Evolutionary conservation across 2,113 vertebrate genomes (phyloP).

Genomic region (Plecotus auritus): DNA sequence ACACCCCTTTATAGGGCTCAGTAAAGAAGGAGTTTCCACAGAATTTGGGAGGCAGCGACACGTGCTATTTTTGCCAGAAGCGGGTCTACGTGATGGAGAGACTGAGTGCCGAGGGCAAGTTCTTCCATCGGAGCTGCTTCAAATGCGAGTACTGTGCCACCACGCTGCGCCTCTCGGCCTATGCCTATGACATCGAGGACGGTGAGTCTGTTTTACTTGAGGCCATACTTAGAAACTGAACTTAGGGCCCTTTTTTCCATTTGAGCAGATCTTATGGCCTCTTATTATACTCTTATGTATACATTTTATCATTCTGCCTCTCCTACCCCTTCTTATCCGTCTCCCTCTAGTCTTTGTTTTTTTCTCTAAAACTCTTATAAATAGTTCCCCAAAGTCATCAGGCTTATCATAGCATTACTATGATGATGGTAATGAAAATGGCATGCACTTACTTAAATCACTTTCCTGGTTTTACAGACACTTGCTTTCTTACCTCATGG

Average conservation of each 20-base stretch:
- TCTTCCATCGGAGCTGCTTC: conserved; percentile 99
- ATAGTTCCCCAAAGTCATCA: background rate
- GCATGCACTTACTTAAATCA: background rate
- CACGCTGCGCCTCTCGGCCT: conserved; percentile 93
- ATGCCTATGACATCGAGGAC: conserved; percentile 93
- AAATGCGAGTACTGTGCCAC: conserved; percentile 95
- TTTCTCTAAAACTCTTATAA: background rate
- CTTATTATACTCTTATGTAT: background rate
- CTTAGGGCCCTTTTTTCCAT: accelerated
- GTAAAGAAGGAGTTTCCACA: conserved; percentile 96
- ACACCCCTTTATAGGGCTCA: conserved; percentile 83
- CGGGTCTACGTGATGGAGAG: conserved; percentile 98
- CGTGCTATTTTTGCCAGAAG: conserved; percentile 95
- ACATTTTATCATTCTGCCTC: background rate
- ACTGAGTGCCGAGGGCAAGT: conserved; percentile 96
- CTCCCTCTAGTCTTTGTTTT: background rate
- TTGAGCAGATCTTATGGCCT: background rate
- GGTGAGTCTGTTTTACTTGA: conserved; percentile 78
- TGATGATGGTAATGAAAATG: too few species aligned
- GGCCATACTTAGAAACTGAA: background rate
- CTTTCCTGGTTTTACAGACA: background rate
- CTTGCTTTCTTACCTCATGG: background rate
- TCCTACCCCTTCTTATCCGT: background rate
- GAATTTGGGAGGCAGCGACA: conserved; percentile 96
- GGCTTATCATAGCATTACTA: background rate